Base-by-base conservation (phyloP, 2,888 invertebrate genomes). In the Leptinotarsa rubiginosa region DNA sequence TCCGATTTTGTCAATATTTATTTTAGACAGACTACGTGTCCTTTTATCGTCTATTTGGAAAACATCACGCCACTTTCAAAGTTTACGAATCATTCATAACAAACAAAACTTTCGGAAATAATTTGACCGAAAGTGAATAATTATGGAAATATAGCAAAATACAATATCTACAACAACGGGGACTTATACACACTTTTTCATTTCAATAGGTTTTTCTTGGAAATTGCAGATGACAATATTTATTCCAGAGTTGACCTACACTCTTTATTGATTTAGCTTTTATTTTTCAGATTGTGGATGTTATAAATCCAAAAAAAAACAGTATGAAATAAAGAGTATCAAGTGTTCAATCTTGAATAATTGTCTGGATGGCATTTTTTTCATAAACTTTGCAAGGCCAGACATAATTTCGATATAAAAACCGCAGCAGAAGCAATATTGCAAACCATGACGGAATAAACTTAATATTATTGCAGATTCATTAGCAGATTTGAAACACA, bases 21-120 rank as follows among this genome's bases (percentile, higher is more conserved):
- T 62, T 41, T 62, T 62, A 62, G 41, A 62, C 41, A 25, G 31
- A 18, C 31, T 62, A 41, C 41, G 62, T 62, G 41, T 62, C 62
- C n/a, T 31, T 31, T 62, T 13, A 13, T 22, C 56, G 56, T 56
- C 16, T 62, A 31, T 62, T 62, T 62, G 31, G 12, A 18, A 16
- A 62, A 62, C 25, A 62, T 62, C 62, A 62, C 62, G 62, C 41
- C 62, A 62, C 62, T 31, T 41, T 62, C 31, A 12, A 62, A 62
- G 41, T 41, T 20, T 56, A 56, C 22, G 22, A 22, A 56, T 20
- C 56, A 56, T 56, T 56, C 22, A 56, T 56, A 49, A 31, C 31
- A 31, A 49, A 50, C 49, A 49, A 49, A 49, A 49, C 16, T 16
- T 16, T 49, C 16, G 4, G 16, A 50, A 16, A 50, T n/a, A 50